These are phyloP conservation scores for Nothocercus julius DNA, from an alignment of 2,113 vertebrate species.

Conservation along the genomic window DNA sequence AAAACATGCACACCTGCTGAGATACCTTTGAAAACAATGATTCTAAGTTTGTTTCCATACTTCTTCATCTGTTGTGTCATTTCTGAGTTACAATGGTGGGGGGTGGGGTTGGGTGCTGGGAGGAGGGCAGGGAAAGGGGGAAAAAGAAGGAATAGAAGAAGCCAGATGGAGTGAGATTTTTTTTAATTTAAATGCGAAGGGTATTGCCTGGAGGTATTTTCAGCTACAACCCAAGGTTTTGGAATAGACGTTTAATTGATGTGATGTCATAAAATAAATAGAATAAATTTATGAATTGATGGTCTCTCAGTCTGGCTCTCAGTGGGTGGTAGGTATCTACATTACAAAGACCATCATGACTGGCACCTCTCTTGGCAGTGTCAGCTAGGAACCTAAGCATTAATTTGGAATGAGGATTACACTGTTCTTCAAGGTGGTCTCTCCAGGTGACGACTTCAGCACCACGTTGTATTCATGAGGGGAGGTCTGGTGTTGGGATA, in stretches of 20 bases:
- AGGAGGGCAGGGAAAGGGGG: no score
- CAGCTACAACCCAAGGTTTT: constrained; percentile 30
- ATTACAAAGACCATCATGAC: constrained; percentile 53
- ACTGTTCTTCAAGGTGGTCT: constrained; percentile 63
- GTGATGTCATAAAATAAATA: constrained; percentile 76
- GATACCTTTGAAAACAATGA: neutral
- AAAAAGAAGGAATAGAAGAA: constrained; percentile 42
- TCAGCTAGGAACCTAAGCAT: constrained; percentile 20
- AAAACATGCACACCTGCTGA: constrained; percentile 46
- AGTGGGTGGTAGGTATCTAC: constrained; percentile 67
- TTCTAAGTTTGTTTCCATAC: constrained; percentile 41
- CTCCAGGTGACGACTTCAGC: constrained; percentile 30
- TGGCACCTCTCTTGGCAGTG: constrained; percentile 58
- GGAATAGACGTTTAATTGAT: constrained; percentile 69
- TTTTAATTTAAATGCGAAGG: constrained; percentile 42
- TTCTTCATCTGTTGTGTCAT: constrained; percentile 35
- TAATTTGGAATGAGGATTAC: constrained; percentile 49
- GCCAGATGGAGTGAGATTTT: constrained; percentile 60
- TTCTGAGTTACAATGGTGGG: neutral
- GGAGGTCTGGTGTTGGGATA: neutral
- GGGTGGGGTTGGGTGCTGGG: no score
- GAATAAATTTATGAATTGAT: constrained; percentile 70
- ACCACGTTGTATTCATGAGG: neutral
- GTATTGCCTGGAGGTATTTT: constrained; percentile 65
- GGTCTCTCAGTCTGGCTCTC: constrained; percentile 68